A percentile compares a stretch with the other conserved stretches of the same genome.
Conservation (phyloP, 2,888 invertebrate genomes). For the Ferrisia virgata region DNA sequence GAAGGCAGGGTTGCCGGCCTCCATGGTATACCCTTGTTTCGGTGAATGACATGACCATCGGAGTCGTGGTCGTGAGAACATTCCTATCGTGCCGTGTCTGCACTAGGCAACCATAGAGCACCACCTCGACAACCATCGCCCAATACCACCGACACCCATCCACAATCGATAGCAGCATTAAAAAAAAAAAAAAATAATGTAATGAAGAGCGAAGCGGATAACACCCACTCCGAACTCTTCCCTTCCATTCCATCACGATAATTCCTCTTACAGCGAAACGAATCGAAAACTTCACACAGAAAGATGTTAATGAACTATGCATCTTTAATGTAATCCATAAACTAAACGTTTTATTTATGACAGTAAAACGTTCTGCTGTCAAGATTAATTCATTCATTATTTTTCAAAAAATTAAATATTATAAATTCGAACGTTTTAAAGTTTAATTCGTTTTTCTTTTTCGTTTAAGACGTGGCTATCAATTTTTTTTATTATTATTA, state of each 20-base stretch:
- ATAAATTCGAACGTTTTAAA: neutral
- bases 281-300: conserved; percentile 34
- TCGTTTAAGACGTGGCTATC: too few relatives aligned
- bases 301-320: conserved; percentile 43
- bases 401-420: neutral
- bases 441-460: neutral
- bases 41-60: conserved; percentile 45
- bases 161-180: conserved; percentile 9
- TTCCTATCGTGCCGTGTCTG: conserved; percentile 42
- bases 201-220: conserved; percentile 36
- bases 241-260: conserved; percentile 16
- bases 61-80: conserved; percentile 43
- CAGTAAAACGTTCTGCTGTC: neutral
- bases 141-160: conserved; percentile 42
- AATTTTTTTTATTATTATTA: too few relatives aligned
- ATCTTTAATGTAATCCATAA: conserved; percentile 7
- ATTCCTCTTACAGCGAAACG: conserved; percentile 16
- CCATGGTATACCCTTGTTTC: conserved; percentile 27
- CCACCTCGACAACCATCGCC: conserved; percentile 41
- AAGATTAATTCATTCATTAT: neutral
- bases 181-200: conserved; percentile 33
- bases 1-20: conserved; percentile 33
- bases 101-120: conserved; percentile 44
- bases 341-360: conserved; percentile 14
- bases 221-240: conserved; percentile 43